Conservation (phyloP, 2,888 invertebrate genomes). For the Andrena minutula region DNA sequence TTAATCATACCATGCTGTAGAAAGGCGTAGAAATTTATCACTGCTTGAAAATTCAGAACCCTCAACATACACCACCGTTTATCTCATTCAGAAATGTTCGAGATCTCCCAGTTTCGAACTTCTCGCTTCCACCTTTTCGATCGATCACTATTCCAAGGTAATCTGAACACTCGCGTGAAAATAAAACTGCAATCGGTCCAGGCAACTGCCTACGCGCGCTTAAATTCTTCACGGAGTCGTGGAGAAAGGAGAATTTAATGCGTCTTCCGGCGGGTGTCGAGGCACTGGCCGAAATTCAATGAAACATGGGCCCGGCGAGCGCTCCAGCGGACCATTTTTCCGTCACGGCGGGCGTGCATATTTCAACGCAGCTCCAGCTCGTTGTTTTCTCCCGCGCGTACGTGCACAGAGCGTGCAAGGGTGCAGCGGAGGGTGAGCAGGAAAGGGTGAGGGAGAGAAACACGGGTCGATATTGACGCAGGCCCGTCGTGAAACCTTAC, state of each 20-base stretch:
- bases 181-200: too few species aligned
- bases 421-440: conserved; percentile 23
- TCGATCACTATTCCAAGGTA: too few species aligned
- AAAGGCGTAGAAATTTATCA: neutral
- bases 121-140: neutral
- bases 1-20: neutral
- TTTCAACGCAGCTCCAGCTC: conserved; percentile 37
- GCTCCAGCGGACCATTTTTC: neutral
- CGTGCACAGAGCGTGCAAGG: conserved; percentile 18
- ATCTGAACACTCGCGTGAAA: too few species aligned
- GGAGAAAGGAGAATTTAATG: neutral
- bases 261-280: neutral
- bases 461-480: conserved; percentile 69
- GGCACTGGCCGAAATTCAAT: conserved; percentile 22
- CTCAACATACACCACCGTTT: neutral
- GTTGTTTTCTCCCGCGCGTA: conserved; percentile 55
- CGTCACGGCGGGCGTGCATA: conserved; percentile 51
- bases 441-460: conserved; percentile 56
- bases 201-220: too few species aligned
- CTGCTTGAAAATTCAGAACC: neutral
- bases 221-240: neutral
- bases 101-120: neutral
- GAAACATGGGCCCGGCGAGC: neutral
- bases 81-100: neutral
- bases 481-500: conserved; percentile 65